phyloP scores from a whole-genome alignment of 1,140 invertebrate genomes.

The Zaprionus kolodkinae region DNA sequence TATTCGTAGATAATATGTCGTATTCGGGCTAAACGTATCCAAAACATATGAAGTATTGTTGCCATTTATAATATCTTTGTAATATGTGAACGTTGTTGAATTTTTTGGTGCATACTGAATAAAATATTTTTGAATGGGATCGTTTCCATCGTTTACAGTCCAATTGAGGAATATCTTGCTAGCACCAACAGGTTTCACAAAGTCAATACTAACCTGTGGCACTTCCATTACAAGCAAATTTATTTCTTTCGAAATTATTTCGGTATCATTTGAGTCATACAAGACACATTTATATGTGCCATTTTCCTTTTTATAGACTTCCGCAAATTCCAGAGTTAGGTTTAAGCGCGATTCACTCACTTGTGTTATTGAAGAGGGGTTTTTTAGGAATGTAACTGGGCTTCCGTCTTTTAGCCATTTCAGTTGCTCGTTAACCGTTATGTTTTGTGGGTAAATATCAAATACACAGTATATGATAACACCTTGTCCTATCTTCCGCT shows the following conservation, averaged over 20 bases:
- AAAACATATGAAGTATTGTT: constrained; percentile 88
- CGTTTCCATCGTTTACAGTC: constrained; percentile 92
- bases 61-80: constrained; percentile 85
- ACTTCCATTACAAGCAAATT: constrained; percentile 88
- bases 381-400: constrained; percentile 77
- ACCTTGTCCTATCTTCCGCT: constrained; percentile 85
- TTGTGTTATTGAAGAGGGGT: constrained; percentile 66
- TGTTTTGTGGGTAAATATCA: constrained; percentile 86
- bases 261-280: constrained; percentile 54
- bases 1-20: constrained; percentile 87
- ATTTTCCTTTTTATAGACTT: constrained; percentile 88
- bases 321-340: constrained; percentile 85
- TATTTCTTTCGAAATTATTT: constrained; percentile 64
- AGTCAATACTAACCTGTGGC: constrained; percentile 89
- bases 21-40: constrained; percentile 86
- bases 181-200: constrained; percentile 90
- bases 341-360: constrained; percentile 87
- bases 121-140: constrained; percentile 88
- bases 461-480: constrained; percentile 86
- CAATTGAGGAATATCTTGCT: constrained; percentile 92
- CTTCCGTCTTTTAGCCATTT: constrained; percentile 87
- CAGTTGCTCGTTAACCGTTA: constrained; percentile 79
- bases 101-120: constrained; percentile 87
- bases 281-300: constrained; percentile 87
- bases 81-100: constrained; percentile 84